Evolutionary conservation across 2,888 invertebrate species (phyloP), one percentile per base, ranked within the genome.

Genomic region (Sinohyriopsis cumingii): DNA sequence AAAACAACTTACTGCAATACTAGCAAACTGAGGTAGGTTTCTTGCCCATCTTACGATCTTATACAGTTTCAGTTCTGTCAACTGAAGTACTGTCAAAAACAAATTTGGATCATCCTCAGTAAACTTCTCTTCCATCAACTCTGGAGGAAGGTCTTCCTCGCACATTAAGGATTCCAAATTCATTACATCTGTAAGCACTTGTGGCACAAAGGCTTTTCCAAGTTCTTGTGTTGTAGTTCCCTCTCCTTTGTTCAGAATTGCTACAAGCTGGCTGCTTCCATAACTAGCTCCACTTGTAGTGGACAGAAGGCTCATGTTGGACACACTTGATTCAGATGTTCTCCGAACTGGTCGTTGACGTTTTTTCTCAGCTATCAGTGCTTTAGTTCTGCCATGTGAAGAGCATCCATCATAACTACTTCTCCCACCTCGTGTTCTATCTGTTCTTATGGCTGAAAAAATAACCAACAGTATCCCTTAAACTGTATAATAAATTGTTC

Each of bases 1-100:
- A 45, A 45, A 45, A 45, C 45, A 12, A 83, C 93, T 92, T 86
- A 96, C 96, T 86, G 96, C 96, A 84, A 98, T 97, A 91, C 97
- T 96, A 90, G 97, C 96, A 90, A 98, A 98, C 45, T 98, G 93
- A 22, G 98, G 98, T 89, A 98, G 91, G 90, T 97, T 97, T 90
- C 98, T 96, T 92, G 98, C 98, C 98, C 98, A 98, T 89, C 98
- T 97, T 76, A 98, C 98, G 82, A 98, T 97, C 92, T 98, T 97
- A 90, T 98, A 98, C 24, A 98, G 93, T 63, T 98, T 92, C 90
- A 97, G 96, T 90, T 98, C 98, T 62, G 98, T 98, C 56, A 90
- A 74, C 70, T 89, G 89, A 65, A 90, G 82, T 69, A 90, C 75
- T 28, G 82, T 83, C 33, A 82, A 77, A 71, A 86, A 85, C 62